Evolutionary conservation across 2,888 invertebrate species (phyloP), one percentile per base, ranked within the genome.

Genomic region (Philhelius pedissequus): DNA sequence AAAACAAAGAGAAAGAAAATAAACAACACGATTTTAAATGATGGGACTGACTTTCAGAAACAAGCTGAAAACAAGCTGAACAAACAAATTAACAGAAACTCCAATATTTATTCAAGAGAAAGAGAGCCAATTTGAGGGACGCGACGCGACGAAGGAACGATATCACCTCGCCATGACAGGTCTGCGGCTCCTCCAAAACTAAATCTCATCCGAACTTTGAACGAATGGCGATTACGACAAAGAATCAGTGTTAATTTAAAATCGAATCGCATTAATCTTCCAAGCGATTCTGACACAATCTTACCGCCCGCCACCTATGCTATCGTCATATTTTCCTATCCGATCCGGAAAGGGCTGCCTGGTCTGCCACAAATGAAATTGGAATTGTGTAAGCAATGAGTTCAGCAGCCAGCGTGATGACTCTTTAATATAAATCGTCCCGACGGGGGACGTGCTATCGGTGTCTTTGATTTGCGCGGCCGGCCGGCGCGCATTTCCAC

Each of bases 371-470:
- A 76, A 76, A 75, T 68, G 68, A 60, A 80, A 80, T 80, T 71
- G 71, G 75, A 75, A 76, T 78, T 76, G 71, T 76, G 50, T 66
- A 68, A 73, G 86, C 81, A 80, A 73, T 69, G 71, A 56, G 73
- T 73, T 76, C 81, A 77, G 64, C 86, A 77, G 81, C 81, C 86
- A 77, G 81, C 81, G 86, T 86, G 81, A 86, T 86, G 86, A 81
- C 86, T 86, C 81, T 77, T 81, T 81, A 81, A 86, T 86, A 86
- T 81, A 86, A 86, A 86, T 81, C 86, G 81, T 77, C 86, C 73
- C 86, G 30, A 81, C 77, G 86, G 86, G 86, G 80, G 64, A 56
- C 69, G 43, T 68, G 48, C 50, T 25, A 45, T 73, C 86, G 86
- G 86, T 86, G 52, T 64, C 86, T 86, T 86, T 86, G 81, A 86